Evolutionary conservation across 2,797 vertebrate genomes (phyloP), one percentile per base, ranked within the genome.

Genomic region (Champsocephalus gunnari): DNA sequence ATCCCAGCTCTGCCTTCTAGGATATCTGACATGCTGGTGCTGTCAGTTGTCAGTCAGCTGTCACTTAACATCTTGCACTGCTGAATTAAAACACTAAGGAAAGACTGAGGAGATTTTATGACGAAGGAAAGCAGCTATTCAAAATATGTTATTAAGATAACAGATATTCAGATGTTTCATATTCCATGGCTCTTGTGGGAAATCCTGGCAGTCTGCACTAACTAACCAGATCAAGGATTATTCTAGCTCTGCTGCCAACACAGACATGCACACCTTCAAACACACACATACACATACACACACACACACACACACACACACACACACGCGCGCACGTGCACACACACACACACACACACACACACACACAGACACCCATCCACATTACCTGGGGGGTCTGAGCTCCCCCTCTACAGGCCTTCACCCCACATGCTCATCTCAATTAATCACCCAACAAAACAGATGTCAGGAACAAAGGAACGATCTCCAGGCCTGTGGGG

Each of bases 401-500:
- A 75, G 82, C 81, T 81, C 79, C 87, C 84, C 91, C 81, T 87
- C 88, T 77, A 82, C 75, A 82, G 82, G 88, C 86, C 86, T 89
- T 92, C 91, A 92, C 88, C 89, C 88, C 87, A 88, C 91, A 92
- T 89, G 92, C 90, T 94, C 91, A 91, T 94, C 91, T 92, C 91
- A 92, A 92, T 94, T 94, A 93, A 93, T 92, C 91, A 94, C 82
- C 86, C 88, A 89, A 89, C 89, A 92, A 93, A 93, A 92, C 93
- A 94, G 93, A 94, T 93, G 93, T 93, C 92, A 91, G 80, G 89
- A 92, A 93, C 90, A 91, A 93, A 92, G 91, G 86, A 87, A 87
- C 51, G 66, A 89, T 92, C 90, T 88, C 76, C 84, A 80, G 77
- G 88, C 90, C 92, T 87, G 71, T 90, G 90, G 91, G 90, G 79